Evolutionary conservation across 2,797 vertebrate genomes (phyloP), one percentile per base, ranked within the genome.

Genomic region (Malacoctenus gilli): DNA sequence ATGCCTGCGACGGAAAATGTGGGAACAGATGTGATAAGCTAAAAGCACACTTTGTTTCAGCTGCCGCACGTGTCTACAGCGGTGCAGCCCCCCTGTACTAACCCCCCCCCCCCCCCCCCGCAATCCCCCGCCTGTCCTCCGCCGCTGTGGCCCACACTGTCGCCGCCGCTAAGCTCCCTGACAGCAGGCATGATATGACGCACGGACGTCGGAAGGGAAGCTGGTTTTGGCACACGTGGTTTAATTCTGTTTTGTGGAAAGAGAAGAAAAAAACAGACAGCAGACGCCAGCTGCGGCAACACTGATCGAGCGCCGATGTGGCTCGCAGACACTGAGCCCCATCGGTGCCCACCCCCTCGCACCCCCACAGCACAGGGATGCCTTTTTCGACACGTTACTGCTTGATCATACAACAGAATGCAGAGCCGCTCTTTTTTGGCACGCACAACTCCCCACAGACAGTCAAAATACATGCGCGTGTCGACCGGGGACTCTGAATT

Each of bases 151-250:
- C 71, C 60, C 28, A 59, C 31, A 32, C 55, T 20, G 23, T 18
- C 21, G 35, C 53, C 15, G 46, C 54, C 14, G 63, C 37, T 83
- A 80, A 81, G 72, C 64, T 57, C 43, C 22, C 41, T 1, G 5
- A 59, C 25, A 43, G 53, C 31, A n/a, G 30, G 18, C 38, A 60
- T 59, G 48, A 75, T 21, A 19, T 34, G 48, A 59, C 36, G 59
- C 34, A 41, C 15, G 3, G 50, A 14, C 32, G 39, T 51, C 22
- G 39, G 12, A 62, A n/a, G 57, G 69, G 30, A 68, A 58, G 7
- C 13, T 34, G 39, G 13, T 44, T 65, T 53, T 23, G 12, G 28
- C 4, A 7, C 22, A 34, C 22, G 36, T 32, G 22, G 2, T 49
- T 49, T 50, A 56, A 43, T 31, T 39, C 5, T 42, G 14, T 42